Base-by-base conservation (phyloP, 2,888 invertebrate species). In the Eilema sororculum region DNA sequence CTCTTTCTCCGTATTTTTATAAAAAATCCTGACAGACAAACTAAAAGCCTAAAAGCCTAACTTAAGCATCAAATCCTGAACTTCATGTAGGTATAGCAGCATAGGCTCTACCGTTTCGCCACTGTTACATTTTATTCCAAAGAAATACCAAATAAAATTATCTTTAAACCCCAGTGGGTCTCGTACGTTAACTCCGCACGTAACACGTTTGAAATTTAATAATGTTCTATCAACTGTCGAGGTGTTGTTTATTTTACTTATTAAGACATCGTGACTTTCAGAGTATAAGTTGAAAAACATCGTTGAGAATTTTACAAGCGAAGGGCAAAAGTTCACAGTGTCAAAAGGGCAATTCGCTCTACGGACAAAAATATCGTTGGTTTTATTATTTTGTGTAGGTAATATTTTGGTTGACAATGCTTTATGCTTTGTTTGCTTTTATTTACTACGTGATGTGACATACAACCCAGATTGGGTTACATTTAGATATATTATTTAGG, bases 251-350 rank as follows among this genome's bases (percentile, higher is more conserved):
- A 69, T 70, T 72, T 57, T 56, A 69, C 56, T 73, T 67, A 37
- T 63, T 64, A 71, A 56, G 64, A 71, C 52, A 71, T 57, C 28
- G 65, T 80, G 73, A 73, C 78, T 72, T 28, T 6, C 24, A 72
- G 78, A 73, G 16, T 24, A 52, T 82, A 78, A 80, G 78, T 78
- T 79, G 75, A 79, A 67, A n/a, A 64, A 69, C 69, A 58, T 37
- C 46, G 61, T 37, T 57, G 52, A 61, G 46, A 65, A 46, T 71
- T 60, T 74, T 71, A 69, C 78, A 66, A 71, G 69, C 6, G 13
- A 20, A 46, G 20, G 46, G 2, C 46, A 46, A 69, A 66, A 65
- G 68, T 69, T 52, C 69, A 60, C 41, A 65, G 41, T 72, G 71
- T 69, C 70, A 46, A 25, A 57, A 73, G 60, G 57, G 61, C 68